Evolutionary conservation across 2,888 invertebrate species (phyloP), one percentile per base, ranked within the genome.

Genomic region (Alentia gelatinosa): DNA sequence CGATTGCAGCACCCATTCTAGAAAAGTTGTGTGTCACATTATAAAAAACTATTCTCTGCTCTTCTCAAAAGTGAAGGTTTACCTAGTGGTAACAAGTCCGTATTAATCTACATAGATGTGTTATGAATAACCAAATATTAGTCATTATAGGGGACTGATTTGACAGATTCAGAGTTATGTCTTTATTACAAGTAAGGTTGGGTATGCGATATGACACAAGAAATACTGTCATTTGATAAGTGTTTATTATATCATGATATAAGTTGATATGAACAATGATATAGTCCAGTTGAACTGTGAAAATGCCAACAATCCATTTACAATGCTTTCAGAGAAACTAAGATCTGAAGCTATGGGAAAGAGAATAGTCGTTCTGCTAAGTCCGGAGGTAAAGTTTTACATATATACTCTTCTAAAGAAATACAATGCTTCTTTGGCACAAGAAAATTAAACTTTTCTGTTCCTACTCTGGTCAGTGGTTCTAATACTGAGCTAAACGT

Each of bases 181-280:
- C n/a, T n/a, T n/a, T n/a, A n/a, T n/a, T n/a, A n/a, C n/a, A n/a
- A n/a, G n/a, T n/a, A n/a, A n/a, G n/a, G n/a, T n/a, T n/a, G n/a
- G n/a, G 56, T 56, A 1, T 56, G n/a, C 12, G n/a, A 56, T 1
- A 56, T n/a, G n/a, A 9, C 56, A 56, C 56, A 15, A 56, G 23
- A 56, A 42, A n/a, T 19, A 9, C 19, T 56, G 19, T 12, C 19
- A 56, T 3, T 56, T 79, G 37, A 79, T 79, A 33, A 4, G 74
- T 26, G 12, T 79, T 79, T 79, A 79, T 79, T 79, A 79, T 35
- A 35, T 79, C 37, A 37, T 79, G 37, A 63, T 63, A 63, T n/a
- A 79, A 79, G 19, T 15, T 79, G 79, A 79, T 79, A 79, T 79
- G 79, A 79, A 79, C 79, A 79, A 35, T 79, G 79, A 79, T 79